A percentile compares a stretch with the other conserved stretches of the same genome.
Conservation (phyloP, 2,888 invertebrate genomes). For the Automeris io region DNA sequence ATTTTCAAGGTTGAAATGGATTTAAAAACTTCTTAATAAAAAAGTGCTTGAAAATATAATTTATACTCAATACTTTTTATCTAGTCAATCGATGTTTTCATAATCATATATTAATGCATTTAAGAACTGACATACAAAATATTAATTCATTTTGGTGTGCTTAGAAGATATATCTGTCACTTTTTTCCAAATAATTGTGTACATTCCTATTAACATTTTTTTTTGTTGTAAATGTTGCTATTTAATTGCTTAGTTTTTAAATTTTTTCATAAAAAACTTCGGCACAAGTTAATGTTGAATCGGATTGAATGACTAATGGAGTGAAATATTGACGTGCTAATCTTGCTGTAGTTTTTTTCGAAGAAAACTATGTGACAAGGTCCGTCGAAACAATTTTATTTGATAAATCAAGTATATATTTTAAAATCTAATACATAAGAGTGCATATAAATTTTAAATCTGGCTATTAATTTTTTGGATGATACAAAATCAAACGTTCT, state of each 20-base stretch:
- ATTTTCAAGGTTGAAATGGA: too few relatives aligned
- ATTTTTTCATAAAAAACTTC: too few relatives aligned
- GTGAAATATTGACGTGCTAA: not conserved
- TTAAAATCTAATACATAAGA: too few relatives aligned
- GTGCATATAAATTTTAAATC: too few relatives aligned
- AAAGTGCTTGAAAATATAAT: conserved; percentile 1
- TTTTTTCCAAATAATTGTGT: conserved; percentile 8
- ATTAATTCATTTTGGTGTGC: not conserved
- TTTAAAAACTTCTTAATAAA: not conserved
- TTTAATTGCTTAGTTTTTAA: too few relatives aligned
- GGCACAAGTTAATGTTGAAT: not conserved
- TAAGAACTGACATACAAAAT: conserved; percentile 1
- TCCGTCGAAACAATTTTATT: too few relatives aligned
- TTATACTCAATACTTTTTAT: conserved; percentile 15
- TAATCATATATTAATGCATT: conserved; percentile 10
- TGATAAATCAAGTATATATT: too few relatives aligned
- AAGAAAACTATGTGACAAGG: not conserved
- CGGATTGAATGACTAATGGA: not conserved
- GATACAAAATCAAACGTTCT: too few relatives aligned
- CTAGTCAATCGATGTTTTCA: conserved; percentile 17
- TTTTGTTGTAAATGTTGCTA: not conserved
- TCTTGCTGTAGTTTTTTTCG: not conserved
- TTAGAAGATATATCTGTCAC: too few relatives aligned
- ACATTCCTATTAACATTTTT: conserved; percentile 13
- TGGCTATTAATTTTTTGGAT: too few relatives aligned